phyloP scores from a whole-genome alignment of 2,113 vertebrate genomes.

The Cygnus atratus region DNA sequence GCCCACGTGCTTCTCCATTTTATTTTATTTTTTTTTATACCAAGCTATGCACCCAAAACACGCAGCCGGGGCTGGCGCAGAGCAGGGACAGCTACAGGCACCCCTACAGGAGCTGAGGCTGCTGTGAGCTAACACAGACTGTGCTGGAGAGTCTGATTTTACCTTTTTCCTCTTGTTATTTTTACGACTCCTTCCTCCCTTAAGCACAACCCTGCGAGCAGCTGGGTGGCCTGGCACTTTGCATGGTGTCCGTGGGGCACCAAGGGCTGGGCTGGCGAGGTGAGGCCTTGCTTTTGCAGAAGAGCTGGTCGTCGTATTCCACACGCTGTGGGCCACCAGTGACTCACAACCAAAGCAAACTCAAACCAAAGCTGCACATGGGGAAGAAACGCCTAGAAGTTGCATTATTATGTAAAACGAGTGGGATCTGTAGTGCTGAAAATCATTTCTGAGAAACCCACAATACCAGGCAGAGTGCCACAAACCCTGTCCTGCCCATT shows the following conservation, averaged over 20 bases:
- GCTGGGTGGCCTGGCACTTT: fast-evolving
- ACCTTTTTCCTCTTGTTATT: background rate
- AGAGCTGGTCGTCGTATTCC: background rate
- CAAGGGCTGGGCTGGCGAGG: background rate
- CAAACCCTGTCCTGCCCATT: background rate
- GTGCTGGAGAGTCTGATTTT: fast-evolving
- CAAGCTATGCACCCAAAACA: background rate
- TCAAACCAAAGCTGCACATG: background rate
- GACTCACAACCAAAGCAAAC: background rate
- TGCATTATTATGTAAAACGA: background rate
- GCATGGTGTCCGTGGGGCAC: background rate
- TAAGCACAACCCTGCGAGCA: background rate
- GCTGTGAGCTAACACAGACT: no score
- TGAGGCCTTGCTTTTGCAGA: background rate
- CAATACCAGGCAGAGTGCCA: background rate
- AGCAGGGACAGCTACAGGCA: background rate
- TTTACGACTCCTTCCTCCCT: background rate
- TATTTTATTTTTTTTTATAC: background rate
- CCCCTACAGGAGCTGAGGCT: background rate
- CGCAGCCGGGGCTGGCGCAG: background rate
- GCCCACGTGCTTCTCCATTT: background rate
- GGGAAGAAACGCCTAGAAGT: background rate
- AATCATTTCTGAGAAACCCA: background rate
- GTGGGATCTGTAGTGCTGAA: background rate
- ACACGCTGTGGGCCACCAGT: background rate